Evolutionary conservation across 2,888 invertebrate genomes (phyloP).

Genomic region (Drosophila kanekoi): DNA sequence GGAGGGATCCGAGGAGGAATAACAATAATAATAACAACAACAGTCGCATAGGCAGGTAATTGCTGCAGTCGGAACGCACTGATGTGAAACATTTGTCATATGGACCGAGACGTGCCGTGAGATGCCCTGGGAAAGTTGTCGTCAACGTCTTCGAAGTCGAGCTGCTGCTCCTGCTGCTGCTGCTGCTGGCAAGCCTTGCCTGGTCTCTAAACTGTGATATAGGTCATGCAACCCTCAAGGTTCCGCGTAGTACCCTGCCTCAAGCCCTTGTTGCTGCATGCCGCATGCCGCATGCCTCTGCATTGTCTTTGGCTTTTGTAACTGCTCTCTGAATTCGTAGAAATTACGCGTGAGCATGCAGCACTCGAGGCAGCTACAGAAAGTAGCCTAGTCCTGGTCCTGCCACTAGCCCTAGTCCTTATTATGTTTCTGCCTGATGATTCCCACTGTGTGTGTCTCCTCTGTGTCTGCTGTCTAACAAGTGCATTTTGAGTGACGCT

Average conservation of each 20-base stretch:
- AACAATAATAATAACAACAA: slow-evolving; percentile 37
- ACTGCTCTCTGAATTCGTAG: slow-evolving; percentile 67
- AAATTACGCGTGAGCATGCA: slow-evolving; percentile 68
- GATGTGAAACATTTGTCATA: slow-evolving; percentile 84
- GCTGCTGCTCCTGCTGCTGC: slow-evolving; percentile 12
- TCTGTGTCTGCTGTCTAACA: slow-evolving; percentile 45
- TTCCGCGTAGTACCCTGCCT: slow-evolving; percentile 52
- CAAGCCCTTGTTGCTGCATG: slow-evolving; percentile 20
- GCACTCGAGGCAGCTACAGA: slow-evolving; percentile 29
- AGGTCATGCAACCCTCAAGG: slow-evolving; percentile 81
- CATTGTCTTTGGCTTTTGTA: slow-evolving; percentile 60
- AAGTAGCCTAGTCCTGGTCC: slow-evolving; percentile 59
- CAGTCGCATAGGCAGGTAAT: slow-evolving; percentile 66
- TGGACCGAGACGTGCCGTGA: slow-evolving; percentile 67
- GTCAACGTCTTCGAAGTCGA: slow-evolving; percentile 35
- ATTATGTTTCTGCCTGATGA: slow-evolving; percentile 34
- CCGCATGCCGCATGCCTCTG: slow-evolving; percentile 29
- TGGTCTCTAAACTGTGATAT: slow-evolving; percentile 71
- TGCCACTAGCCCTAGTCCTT: slow-evolving; percentile 22
- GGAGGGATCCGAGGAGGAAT: slow-evolving; percentile 31
- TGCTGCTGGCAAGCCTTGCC: slow-evolving; percentile 20
- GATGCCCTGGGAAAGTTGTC: slow-evolving; percentile 76
- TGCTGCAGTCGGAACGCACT: slow-evolving; percentile 75
- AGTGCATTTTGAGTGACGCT: slow-evolving; percentile 73
- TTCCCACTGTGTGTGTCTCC: slow-evolving; percentile 32